Conservation (phyloP, 2,888 invertebrate species). For the Drosophila anomalipes region DNA sequence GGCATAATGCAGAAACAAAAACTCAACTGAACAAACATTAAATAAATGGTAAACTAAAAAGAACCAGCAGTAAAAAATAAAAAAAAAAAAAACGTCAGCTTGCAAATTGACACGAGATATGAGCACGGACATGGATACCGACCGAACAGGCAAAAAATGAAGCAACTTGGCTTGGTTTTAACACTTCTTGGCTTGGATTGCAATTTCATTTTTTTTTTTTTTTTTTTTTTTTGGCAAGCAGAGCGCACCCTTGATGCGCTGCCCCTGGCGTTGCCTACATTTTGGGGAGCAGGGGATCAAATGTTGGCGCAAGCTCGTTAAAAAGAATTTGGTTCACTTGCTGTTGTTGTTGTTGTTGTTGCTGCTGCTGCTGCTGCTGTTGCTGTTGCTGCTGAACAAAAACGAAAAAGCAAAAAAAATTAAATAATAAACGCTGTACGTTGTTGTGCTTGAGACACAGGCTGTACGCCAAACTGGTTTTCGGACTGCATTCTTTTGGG, state of each 20-base stretch:
- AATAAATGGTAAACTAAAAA: slow-evolving; percentile 62
- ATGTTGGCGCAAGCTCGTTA: slow-evolving; percentile 81
- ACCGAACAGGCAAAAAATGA: slow-evolving; percentile 52
- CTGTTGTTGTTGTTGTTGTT: slow-evolving; percentile 49
- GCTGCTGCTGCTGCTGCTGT: slow-evolving; percentile 43
- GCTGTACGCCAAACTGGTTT: slow-evolving; percentile 77
- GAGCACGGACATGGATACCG: slow-evolving; percentile 68
- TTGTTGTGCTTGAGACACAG: slow-evolving; percentile 70
- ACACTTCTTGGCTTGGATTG: slow-evolving; percentile 72
- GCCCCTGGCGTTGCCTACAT: slow-evolving; percentile 21
- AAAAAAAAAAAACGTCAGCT: slow-evolving; percentile 58
- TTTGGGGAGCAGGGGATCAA: slow-evolving; percentile 61
- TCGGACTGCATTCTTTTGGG: slow-evolving; percentile 79
- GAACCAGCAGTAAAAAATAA: slow-evolving; percentile 14
- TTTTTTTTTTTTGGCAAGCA: slow-evolving; percentile 46
- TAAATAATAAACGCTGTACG: slow-evolving; percentile 39
- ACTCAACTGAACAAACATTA: slow-evolving; percentile 71
- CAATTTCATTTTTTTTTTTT: slow-evolving; percentile 11
- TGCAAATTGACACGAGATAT: slow-evolving; percentile 80
- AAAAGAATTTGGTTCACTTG: slow-evolving; percentile 81
- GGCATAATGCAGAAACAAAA: slow-evolving; percentile 50
- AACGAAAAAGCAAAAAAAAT: slow-evolving; percentile 14
- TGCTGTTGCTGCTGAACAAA: slow-evolving; percentile 22
- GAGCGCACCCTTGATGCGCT: slow-evolving; percentile 33
- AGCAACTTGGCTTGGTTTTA: slow-evolving; percentile 73